Evolutionary conservation across 2,797 vertebrate species (phyloP), one percentile per base, ranked within the genome.

Genomic region (Cryptoblepharus egeriae): DNA sequence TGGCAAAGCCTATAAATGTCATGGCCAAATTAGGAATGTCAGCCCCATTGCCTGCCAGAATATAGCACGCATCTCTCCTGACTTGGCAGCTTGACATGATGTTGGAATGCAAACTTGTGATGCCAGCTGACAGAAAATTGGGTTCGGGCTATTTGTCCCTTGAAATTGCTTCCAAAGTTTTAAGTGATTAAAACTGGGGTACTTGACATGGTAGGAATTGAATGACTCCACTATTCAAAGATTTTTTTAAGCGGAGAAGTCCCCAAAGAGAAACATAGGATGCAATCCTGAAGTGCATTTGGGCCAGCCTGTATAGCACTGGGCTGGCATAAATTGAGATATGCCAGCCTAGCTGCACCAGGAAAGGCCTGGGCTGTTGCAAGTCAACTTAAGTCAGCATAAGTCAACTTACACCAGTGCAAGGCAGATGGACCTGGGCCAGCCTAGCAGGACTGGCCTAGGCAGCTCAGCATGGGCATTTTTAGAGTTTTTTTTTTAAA

Each of bases 1-100:
- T 89, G 79, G 82, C 79, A 90, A 87, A 82, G 1, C 42, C 73
- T 80, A 67, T 73, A 79, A 80, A 13, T 73, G 80, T 86, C 49
- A 80, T 80, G 57, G 84, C 75, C 71, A 87, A 75, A 87, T 24
- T 65, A 77, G 71, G 82, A 89, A 71, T n/a, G 69, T 75, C 80
- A 88, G 63, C 71, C 80, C 52, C 61, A 61, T 32, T 0, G 0
- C 65, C 80, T 91, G 79, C 71, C 82, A 83, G 88, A 82, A 81
- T 6, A 22, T 71, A 87, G 35, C 0, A 0, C 1, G 15, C 0
- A 0, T 82, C 26, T 52, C 83, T 80, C 52, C 69, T 65, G 4
- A 32, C 24, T 49, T 77, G 73, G 45, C 68, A 72, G 28, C 55
- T 60, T 0, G 0, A 88, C 63, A 49, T 74, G 65, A 28, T 0